Percentiles rank a stretch among this genome's conserved stretches.
These are phyloP conservation scores for Agrochola litura DNA, from an alignment of 2,888 invertebrate species.

Conservation along the genomic window DNA sequence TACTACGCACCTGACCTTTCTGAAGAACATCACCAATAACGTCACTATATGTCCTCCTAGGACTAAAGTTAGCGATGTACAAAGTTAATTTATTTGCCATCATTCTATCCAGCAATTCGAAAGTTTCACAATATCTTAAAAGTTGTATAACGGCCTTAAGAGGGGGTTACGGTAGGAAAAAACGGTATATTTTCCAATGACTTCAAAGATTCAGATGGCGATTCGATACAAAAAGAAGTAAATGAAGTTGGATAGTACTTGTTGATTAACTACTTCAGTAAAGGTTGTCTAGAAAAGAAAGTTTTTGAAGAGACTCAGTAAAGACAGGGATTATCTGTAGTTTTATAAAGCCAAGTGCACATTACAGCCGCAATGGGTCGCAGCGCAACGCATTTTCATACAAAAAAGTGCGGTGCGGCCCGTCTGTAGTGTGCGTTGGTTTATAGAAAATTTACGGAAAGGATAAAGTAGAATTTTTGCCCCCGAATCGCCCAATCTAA, in stretches of 20 bases:
- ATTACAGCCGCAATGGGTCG: neutral
- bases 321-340: neutral
- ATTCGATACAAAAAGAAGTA: neutral
- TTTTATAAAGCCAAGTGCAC: neutral
- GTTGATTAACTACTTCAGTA: neutral
- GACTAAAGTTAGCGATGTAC: neutral
- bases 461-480: neutral
- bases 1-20: neutral
- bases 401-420: neutral
- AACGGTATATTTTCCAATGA: neutral
- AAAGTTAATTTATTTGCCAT: neutral
- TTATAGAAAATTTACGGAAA: neutral
- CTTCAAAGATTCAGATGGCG: neutral
- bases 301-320: neutral
- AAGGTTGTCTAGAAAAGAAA: neutral
- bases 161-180: conserved; percentile 38
- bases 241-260: neutral
- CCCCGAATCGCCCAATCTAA: neutral
- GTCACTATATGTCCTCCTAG: neutral
- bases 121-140: conserved; percentile 6
- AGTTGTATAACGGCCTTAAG: neutral
- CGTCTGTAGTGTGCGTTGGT: neutral
- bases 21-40: neutral
- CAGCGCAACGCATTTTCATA: neutral
- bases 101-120: neutral